Evolutionary conservation across 2,113 vertebrate genomes (phyloP), one percentile per base, ranked within the genome.

Genomic region (Enhydra lutris): DNA sequence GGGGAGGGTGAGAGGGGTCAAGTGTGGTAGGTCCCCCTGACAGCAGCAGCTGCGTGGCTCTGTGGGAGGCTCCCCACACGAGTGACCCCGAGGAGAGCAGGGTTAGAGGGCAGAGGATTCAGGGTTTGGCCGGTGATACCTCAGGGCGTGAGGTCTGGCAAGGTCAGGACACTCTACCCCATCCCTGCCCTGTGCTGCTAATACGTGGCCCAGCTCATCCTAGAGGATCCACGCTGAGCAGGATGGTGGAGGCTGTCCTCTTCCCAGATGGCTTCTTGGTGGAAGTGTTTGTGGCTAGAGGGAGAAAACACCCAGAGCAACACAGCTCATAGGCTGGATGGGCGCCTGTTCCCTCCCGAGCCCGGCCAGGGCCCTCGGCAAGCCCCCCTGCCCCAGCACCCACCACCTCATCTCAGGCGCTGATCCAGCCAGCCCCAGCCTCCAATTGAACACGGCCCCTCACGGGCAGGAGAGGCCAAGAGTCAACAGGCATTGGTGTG

Each of bases 1-100:
- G 34, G 3, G 11, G 31, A 57, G 50, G 34, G 14, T 0, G 4
- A 31, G 31, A 9, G 4, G 18, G 1, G 20, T 17, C 26, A 23
- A 31, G 3, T 18, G 39, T 7, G 73, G 31, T 6, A 1, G 4
- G 7, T 50, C 79, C 15, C 2, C 52, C 52, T 55, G 52, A 55
- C 52, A 55, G 2, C 45, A 74, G 39, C 8, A 11, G 29, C 63
- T 36, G n/a, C 15, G 20, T 1, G 34, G 13, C 0, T 18, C 8
- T 76, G 55, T 50, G 31, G 55, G 3, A 3, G 0, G 24, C 18
- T 26, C 0, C 3, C 47, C 12, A 24, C 15, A 29, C 23, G 71
- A 1, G 7, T 29, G 3, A 14, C 31, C 17, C 11, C 7, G 36
- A 36, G 0, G 1, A n/a, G 18, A 23, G 23, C 13, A 29, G 0